These are phyloP conservation scores for Zygogramma bicolorata DNA, from an alignment of 2,888 invertebrate species.

Conservation along the genomic window DNA sequence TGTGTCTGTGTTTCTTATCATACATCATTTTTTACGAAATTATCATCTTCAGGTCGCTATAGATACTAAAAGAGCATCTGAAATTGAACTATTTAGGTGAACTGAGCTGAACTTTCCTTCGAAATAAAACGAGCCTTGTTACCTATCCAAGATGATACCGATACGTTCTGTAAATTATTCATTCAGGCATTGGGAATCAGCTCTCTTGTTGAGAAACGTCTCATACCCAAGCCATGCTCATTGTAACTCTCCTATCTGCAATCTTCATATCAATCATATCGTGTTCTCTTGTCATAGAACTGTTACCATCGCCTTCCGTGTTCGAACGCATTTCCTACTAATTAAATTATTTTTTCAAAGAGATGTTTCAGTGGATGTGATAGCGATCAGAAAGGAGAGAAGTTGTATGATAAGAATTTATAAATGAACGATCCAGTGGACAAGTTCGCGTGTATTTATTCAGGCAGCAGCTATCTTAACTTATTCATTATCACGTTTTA, in stretches of 20 bases:
- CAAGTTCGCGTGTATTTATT: neutral
- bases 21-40: too few relatives aligned
- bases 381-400: neutral
- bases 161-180: too few relatives aligned
- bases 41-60: too few relatives aligned
- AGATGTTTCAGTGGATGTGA: neutral
- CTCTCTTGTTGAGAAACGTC: neutral
- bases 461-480: neutral
- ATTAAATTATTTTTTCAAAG: neutral
- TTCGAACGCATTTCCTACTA: neutral
- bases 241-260: neutral
- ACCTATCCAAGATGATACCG: too few relatives aligned
- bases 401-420: neutral
- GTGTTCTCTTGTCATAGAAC: neutral
- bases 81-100: too few relatives aligned
- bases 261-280: neutral
- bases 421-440: neutral
- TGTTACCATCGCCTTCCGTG: neutral
- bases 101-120: too few relatives aligned
- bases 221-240: neutral
- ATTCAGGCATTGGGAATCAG: neutral
- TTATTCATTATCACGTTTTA: neutral
- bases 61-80: too few relatives aligned
- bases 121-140: too few relatives aligned
- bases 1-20: too few relatives aligned